These are phyloP conservation scores for Amblyraja radiata DNA, from an alignment of 2,797 vertebrate species.

Conservation along the genomic window DNA sequence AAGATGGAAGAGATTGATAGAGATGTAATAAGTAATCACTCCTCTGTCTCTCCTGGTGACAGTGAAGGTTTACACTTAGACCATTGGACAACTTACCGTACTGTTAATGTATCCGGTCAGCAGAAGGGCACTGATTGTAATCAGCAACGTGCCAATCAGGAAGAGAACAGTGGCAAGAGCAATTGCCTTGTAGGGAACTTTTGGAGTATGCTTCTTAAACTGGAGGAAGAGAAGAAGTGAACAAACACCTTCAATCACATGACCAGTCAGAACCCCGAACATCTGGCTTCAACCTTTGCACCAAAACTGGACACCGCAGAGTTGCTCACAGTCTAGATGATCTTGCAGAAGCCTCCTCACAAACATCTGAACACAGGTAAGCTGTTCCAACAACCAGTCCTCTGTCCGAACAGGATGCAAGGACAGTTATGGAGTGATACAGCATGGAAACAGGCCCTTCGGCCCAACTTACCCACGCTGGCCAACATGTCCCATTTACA, in stretches of 20 bases:
- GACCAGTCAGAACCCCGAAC: neutral
- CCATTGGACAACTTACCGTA: conserved; percentile 61
- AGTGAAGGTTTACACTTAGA: too few relatives aligned
- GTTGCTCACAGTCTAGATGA: too few relatives aligned
- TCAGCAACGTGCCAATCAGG: conserved; percentile 80
- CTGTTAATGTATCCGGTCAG: conserved; percentile 77
- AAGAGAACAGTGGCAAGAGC: conserved; percentile 81
- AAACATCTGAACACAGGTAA: too few relatives aligned
- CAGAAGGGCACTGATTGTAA: conserved; percentile 81
- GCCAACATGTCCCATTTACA: too few relatives aligned
- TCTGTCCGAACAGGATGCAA: too few relatives aligned
- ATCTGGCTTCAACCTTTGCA: too few relatives aligned
- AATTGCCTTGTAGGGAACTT: conserved; percentile 89
- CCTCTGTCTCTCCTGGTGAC: neutral
- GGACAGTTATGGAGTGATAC: too few relatives aligned
- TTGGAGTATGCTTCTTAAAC: conserved; percentile 91
- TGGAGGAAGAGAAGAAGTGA: conserved; percentile 50
- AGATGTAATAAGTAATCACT: neutral
- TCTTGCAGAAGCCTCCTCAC: too few relatives aligned
- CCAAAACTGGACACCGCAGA: too few relatives aligned
- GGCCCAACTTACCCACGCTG: too few relatives aligned
- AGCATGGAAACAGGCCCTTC: too few relatives aligned
- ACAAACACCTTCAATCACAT: neutral
- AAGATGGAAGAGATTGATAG: neutral
- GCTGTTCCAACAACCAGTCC: too few relatives aligned